Conservation (phyloP, 2,113 vertebrate genomes). For the Eulacestoma nigropectus region DNA sequence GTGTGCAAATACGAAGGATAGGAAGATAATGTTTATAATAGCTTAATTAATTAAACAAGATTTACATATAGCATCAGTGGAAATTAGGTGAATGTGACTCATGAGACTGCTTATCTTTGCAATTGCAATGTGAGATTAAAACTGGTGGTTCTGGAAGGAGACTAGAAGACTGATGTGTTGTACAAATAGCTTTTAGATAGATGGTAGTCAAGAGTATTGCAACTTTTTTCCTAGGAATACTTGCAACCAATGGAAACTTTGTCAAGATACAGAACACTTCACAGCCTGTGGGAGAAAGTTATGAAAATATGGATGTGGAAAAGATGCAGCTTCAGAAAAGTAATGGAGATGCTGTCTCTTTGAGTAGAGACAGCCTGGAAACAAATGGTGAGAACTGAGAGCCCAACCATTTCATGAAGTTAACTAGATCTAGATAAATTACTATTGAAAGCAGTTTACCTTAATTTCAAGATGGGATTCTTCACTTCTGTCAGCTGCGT, state of each 20-base stretch:
- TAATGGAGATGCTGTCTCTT: slow-evolving; percentile 23
- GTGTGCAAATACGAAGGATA: neutral
- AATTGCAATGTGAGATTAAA: neutral
- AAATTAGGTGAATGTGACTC: neutral
- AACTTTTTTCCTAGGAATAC: slow-evolving; percentile 54
- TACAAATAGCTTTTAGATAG: neutral
- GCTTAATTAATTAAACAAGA: neutral
- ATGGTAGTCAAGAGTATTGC: neutral
- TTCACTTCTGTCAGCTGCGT: neutral
- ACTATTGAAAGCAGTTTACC: neutral
- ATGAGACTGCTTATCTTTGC: neutral
- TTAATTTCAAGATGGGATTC: neutral
- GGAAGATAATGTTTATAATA: neutral
- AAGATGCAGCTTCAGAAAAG: slow-evolving; percentile 48
- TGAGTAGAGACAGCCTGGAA: slow-evolving; percentile 78
- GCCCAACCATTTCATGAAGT: neutral
- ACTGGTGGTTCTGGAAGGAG: neutral
- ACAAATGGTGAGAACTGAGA: slow-evolving; percentile 74
- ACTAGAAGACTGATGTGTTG: neutral
- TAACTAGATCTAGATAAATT: neutral
- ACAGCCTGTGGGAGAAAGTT: slow-evolving; percentile 61
- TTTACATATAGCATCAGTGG: neutral
- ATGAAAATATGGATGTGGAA: slow-evolving; percentile 58
- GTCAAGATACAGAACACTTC: slow-evolving; percentile 74
- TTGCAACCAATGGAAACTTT: slow-evolving; percentile 69